Conservation (phyloP, 37 sponge, comb jelly and placozoan genomes). For the Haliclona indistincta region DNA sequence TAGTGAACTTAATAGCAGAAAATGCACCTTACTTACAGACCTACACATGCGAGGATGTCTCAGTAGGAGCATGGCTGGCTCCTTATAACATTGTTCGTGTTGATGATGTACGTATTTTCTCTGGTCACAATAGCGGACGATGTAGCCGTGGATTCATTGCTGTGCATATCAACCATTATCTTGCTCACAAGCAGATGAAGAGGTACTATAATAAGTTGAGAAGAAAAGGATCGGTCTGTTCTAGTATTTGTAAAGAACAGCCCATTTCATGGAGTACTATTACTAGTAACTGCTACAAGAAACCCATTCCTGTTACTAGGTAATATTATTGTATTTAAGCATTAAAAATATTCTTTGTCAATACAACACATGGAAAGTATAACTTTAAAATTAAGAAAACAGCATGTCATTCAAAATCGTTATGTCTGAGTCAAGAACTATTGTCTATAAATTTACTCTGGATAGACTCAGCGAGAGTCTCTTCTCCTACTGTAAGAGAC, state of each 20-base stretch:
- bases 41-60: conserved; percentile 60
- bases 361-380: too few relatives aligned
- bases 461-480: too few relatives aligned
- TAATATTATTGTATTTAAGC: too few relatives aligned
- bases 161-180: neutral
- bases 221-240: neutral
- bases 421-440: too few relatives aligned
- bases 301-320: neutral
- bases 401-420: too few relatives aligned
- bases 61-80: conserved; percentile 66
- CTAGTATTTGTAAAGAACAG: neutral
- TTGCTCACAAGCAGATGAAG: neutral
- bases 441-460: too few relatives aligned
- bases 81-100: conserved; percentile 33
- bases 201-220: conserved; percentile 1
- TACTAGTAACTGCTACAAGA: neutral
- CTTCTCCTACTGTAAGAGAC: too few relatives aligned
- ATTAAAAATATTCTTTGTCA: too few relatives aligned
- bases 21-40: conserved; percentile 25
- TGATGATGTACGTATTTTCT: conserved; percentile 26
- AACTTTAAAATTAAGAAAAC: too few relatives aligned
- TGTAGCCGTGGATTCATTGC: conserved; percentile 8
- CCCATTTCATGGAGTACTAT: neutral
- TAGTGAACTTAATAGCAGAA: conserved; percentile 18
- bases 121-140: neutral